Conservation (phyloP, 23 tunicate species). For the Phallusia fumigata region DNA sequence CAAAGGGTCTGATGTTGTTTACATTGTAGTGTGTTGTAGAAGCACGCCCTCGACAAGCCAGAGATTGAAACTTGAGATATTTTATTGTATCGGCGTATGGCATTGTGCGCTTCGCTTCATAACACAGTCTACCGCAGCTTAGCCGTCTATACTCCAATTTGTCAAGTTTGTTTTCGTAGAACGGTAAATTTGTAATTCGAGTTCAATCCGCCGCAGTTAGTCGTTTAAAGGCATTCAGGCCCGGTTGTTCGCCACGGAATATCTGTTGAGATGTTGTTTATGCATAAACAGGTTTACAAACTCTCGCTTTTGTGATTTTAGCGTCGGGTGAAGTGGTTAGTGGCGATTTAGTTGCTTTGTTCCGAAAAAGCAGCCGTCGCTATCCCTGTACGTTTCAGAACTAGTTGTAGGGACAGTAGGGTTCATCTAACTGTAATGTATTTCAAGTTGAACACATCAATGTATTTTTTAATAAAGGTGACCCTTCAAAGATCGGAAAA, state of each 20-base stretch:
- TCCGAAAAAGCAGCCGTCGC: too few relatives aligned
- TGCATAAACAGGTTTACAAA: slow-evolving; percentile 1
- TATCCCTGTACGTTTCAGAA: too few relatives aligned
- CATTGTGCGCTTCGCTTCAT: not conserved
- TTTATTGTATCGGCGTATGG: slow-evolving; percentile 4
- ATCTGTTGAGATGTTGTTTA: not conserved
- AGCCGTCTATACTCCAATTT: too few relatives aligned
- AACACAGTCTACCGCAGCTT: too few relatives aligned
- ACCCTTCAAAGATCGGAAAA: not conserved
- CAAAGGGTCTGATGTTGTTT: slow-evolving; percentile 1
- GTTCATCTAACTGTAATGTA: too few relatives aligned
- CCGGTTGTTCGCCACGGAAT: not conserved
- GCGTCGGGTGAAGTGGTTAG: not conserved
- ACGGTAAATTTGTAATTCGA: too few relatives aligned
- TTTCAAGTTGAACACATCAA: too few relatives aligned
- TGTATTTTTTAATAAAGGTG: not conserved
- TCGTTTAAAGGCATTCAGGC: too few relatives aligned
- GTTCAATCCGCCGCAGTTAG: too few relatives aligned
- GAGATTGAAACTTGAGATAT: slow-evolving; percentile 2
- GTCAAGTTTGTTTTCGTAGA: too few relatives aligned
- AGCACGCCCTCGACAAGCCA: slow-evolving; percentile 1
- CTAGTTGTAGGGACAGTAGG: too few relatives aligned
- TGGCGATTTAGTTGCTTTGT: too few relatives aligned
- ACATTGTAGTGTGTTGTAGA: not conserved
- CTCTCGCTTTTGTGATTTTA: not conserved